phyloP scores from a whole-genome alignment of 92 coral and sea anemone species.

The Muricea muricata region DNA sequence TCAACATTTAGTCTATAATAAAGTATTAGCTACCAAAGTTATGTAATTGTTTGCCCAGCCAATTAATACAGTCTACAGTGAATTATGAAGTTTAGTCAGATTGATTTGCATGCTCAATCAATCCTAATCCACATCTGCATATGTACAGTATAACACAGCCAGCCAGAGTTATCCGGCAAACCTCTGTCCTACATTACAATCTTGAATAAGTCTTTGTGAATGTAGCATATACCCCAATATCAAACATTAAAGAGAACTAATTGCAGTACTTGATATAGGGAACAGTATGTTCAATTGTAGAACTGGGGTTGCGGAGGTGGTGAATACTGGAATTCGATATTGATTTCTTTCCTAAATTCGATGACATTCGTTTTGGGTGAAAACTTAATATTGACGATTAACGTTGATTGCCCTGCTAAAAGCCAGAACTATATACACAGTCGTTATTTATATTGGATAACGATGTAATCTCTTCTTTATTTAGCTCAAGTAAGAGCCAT shows the following conservation, averaged over 20 bases:
- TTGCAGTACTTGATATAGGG: neutral
- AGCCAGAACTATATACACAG: neutral
- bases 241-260: conserved; percentile 26
- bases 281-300: neutral
- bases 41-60: too few relatives aligned
- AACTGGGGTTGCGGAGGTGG: neutral
- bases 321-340: neutral
- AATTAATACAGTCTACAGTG: too few relatives aligned
- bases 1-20: too few relatives aligned
- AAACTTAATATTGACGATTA: conserved; percentile 16
- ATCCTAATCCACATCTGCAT: too few relatives aligned
- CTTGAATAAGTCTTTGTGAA: neutral
- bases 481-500: neutral
- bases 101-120: too few relatives aligned
- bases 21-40: too few relatives aligned
- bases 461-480: neutral
- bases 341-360: neutral
- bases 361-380: neutral
- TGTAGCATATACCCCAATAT: conserved; percentile 6
- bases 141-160: too few relatives aligned
- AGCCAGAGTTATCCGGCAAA: too few relatives aligned
- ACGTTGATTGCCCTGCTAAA: neutral
- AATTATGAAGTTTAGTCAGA: too few relatives aligned
- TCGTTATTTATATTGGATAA: neutral
- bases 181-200: neutral